Base-by-base conservation (phyloP, 2,888 invertebrate genomes). In the Scaeva pyrastri region DNA sequence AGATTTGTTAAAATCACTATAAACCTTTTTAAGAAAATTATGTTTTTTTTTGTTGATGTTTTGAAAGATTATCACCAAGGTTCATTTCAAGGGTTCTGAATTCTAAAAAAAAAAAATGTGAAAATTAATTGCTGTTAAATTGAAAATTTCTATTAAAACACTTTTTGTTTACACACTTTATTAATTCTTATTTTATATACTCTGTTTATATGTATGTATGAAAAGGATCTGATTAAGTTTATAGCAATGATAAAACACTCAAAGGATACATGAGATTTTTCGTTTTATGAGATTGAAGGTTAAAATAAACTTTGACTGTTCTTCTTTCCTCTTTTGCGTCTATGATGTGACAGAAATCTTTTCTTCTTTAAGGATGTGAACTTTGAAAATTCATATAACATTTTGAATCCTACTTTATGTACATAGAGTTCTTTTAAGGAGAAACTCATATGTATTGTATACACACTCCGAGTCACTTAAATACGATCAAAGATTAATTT, bases 141-240 rank as follows among this genome's bases (percentile, higher is more conserved):
- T 60, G 41, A 14, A 41, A 60, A 41, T 60, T 41, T 21, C 60
- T 60, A 41, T 23, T 39, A 7, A 60, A 60, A 21, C 60, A 60
- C 41, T 60, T 60, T 41, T 41, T 41, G 12, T 41, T 11, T 36
- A 19, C 16, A 14, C 7, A 12, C n/a, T n/a, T 52, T 43, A 43
- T 43, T 14, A 50, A 11, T n/a, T n/a, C n/a, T n/a, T n/a, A n/a
- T n/a, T n/a, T n/a, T n/a, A n/a, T n/a, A n/a, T n/a, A n/a, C n/a
- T n/a, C n/a, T n/a, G 21, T 50, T 31, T 31, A 31, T 7, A 7
- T 8, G 31, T 31, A 31, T 31, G n/a, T n/a, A 31, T 31, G 2
- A 31, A 31, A 8, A 31, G 6, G 6, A 31, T 31, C 31, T 31
- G 31, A 31, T 31, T 5, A 31, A 31, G 8, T 31, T 31, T 55